These are phyloP conservation scores for Nebria brevicollis DNA, from an alignment of 2,888 invertebrate genomes.

Conservation along the genomic window DNA sequence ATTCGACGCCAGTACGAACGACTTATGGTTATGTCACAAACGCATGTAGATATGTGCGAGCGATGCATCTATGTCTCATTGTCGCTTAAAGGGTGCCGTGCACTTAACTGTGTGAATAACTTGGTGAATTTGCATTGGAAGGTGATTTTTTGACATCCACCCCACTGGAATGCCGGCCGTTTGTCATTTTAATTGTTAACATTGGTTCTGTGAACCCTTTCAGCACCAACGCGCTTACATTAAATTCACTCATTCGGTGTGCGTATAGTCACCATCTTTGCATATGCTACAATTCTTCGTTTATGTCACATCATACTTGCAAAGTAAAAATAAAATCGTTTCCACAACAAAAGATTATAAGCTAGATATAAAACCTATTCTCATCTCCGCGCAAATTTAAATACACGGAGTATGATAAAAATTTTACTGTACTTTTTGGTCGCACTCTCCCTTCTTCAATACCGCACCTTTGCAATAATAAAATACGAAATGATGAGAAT, in stretches of 20 bases:
- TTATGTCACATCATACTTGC: conserved; percentile 1
- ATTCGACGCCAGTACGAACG: neutral
- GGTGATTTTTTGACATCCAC: conserved; percentile 40
- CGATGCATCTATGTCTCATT: neutral
- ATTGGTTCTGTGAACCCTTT: conserved; percentile 19
- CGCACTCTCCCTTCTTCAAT: conserved; percentile 2
- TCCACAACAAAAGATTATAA: neutral
- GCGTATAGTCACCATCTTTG: neutral
- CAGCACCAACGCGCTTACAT: conserved; percentile 11
- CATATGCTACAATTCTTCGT: neutral
- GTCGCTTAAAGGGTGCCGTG: conserved; percentile 32
- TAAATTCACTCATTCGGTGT: conserved; percentile 12
- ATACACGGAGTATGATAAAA: neutral
- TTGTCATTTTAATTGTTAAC: conserved; percentile 44
- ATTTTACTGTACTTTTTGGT: conserved; percentile 2
- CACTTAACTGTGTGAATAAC: conserved; percentile 29
- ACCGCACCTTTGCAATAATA: conserved; percentile 56
- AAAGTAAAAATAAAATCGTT: neutral
- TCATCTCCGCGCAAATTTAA: neutral
- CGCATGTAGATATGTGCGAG: conserved; percentile 22
- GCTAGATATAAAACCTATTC: conserved; percentile 1
- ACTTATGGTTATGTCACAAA: neutral
- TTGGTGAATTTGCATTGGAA: conserved; percentile 39
- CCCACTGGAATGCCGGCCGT: conserved; percentile 39
- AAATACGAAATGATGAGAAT: conserved; percentile 51